A percentile compares a stretch with the other conserved stretches of the same genome.
phyloP scores from a whole-genome alignment of 2,797 vertebrate species.

The Cyprinodon diabolis region DNA sequence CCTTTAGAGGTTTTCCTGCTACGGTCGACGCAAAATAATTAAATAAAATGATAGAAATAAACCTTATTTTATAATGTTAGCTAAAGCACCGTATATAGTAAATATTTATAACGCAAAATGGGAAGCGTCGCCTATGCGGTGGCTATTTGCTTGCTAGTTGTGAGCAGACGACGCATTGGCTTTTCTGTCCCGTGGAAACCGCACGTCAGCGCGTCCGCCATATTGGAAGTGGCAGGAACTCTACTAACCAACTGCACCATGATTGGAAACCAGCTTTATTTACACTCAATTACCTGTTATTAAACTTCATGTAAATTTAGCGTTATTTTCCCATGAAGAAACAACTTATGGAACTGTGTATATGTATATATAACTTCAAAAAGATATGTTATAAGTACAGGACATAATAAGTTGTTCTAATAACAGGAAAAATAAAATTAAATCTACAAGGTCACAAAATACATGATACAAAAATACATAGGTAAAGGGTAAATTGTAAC shows the following conservation, averaged over 20 bases:
- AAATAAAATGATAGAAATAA: background rate
- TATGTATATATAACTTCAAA: too few species aligned
- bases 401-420: too few species aligned
- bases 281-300: background rate
- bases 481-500: too few species aligned
- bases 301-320: background rate
- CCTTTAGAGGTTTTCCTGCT: slow-evolving; percentile 35
- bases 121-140: slow-evolving; percentile 24
- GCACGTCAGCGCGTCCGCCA: background rate
- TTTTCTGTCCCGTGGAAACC: background rate
- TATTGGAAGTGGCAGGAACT: background rate
- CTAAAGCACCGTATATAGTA: slow-evolving; percentile 25
- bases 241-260: background rate
- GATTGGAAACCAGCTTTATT: background rate
- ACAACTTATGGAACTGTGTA: background rate
- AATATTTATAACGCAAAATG: background rate
- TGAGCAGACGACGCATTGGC: background rate
- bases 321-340: background rate
- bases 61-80: background rate
- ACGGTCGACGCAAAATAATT: background rate
- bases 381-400: too few species aligned
- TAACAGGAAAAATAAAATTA: background rate
- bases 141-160: slow-evolving; percentile 13
- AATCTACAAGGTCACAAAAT: background rate
- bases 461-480: too few species aligned